Evolutionary conservation across 2,113 vertebrate genomes (phyloP), one percentile per base, ranked within the genome.

Genomic region (Solea senegalensis): DNA sequence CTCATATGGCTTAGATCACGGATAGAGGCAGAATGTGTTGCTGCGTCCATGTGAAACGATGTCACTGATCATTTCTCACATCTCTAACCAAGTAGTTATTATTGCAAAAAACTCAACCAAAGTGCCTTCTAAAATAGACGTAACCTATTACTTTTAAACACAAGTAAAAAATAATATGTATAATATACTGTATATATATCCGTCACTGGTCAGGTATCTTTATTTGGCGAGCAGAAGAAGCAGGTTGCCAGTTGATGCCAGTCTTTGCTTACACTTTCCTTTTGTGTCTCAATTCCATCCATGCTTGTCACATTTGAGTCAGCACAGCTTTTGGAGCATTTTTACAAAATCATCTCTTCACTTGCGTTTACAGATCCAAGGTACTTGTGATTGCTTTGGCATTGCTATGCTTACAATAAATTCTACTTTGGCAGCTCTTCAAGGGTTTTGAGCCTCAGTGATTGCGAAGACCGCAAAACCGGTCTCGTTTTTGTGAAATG

Each of bases 141-240:
- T 21, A 21, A 21, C 21, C 21, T 21, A 21, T 21, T 21, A 21
- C 21, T 21, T 21, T 21, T 21, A 21, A 21, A 21, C 21, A 21
- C 21, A 21, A 21, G 21, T 21, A 21, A 21, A 1, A 21, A 21
- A 21, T 21, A 1, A 21, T 21, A 21, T 21, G 21, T 21, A 21
- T 21, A 21, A 21, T 21, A 21, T 21, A 21, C 21, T 21, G 21
- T 21, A 34, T 34, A 6, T 34, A 6, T 34, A 34, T 6, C 34
- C 34, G 5, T 4, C 34, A 34, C 34, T 34, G 34, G 3, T 34
- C 34, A 34, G 34, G 2, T 6, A 89, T 90, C 53, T 90, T 68
- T 90, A 80, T 88, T 92, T 90, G 83, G 90, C 90, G 86, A 90
- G 80, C 63, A 66, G 72, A 63, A 80, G 67, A 60, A 66, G 48